Evolutionary conservation across 2,797 vertebrate species (phyloP), one percentile per base, ranked within the genome.

Genomic region (Remorina albescens): DNA sequence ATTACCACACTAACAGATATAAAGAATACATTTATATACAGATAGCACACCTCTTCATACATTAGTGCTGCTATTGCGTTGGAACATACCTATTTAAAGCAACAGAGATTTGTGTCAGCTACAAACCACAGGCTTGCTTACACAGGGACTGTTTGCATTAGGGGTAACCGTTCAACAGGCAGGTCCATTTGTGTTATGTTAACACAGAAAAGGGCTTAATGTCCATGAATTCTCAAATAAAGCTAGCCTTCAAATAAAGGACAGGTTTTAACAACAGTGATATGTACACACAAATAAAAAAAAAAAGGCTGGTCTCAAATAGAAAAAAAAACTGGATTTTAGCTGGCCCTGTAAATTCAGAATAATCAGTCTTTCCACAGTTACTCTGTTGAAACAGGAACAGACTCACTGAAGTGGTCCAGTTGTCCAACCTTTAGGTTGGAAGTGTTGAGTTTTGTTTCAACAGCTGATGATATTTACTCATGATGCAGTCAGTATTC

Each of bases 61-160:
- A 63, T 59, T 57, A 57, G 47, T 50, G 41, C 34, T 44, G 42
- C 16, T 26, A 19, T 53, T 15, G n/a, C 30, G 42, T 63, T 51
- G 8, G 64, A 64, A 67, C 69, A 47, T 10, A 25, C n/a, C 8
- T 71, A 62, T 82, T 67, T 55, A 51, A 37, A 36, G 56, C 25
- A 67, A 26, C 36, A 63, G 42, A 8, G 7, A 26, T 36, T 50
- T 49, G 25, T 65, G 74, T 72, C 71, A n/a, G 57, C 32, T 28
- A 42, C 51, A 69, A 72, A 76, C n/a, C 18, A 18, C 57, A 55
- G 13, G 23, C 50, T 46, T 80, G 72, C 57, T 81, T 64, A 61
- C 70, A 71, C 61, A 71, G 46, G 26, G 46, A 12, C 16, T 85
- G 66, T 88, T 87, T 83, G 69, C 55, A 57, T 86, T 67, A 41